Base-by-base conservation (phyloP, 2,797 vertebrate genomes). In the Nothura maculosa region DNA sequence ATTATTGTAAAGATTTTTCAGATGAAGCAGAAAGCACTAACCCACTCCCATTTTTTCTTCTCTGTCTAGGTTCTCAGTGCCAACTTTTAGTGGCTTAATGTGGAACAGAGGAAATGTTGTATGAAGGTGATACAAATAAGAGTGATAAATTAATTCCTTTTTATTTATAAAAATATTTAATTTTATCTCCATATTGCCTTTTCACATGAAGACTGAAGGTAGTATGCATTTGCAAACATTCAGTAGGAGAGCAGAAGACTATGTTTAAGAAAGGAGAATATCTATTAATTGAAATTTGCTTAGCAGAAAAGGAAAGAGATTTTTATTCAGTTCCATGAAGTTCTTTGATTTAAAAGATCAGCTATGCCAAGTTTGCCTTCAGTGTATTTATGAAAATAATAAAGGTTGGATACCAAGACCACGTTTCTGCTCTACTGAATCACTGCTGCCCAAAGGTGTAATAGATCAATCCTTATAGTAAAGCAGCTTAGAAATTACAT, bases 271-370 rank as follows among this genome's bases (percentile, higher is more conserved):
- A 92, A 89, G 28, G 14, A 83, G 87, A 81, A 27, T 4, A 75
- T 45, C 22, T 67, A 40, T n/a, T 82, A 13, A 54, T 14, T 57
- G 28, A 81, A 77, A 68, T 68, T 34, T n/a, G 10, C 19, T 73
- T 89, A 85, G 15, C 40, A 77, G 68, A 89, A 80, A 58, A n/a
- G 0, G 2, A 22, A 87, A 77, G 22, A 85, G 4, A 60, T 55
- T 87, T 92, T 94, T 66, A 72, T 69, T 79, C 60, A 12, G 30
- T 85, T 91, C 47, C 75, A 21, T 73, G 30, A 87, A 60, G 50
- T 5, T 8, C 4, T 64, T 69, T 73, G 45, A 64, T 81, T 83
- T 40, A 70, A 32, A 78, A 89, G 73, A 83, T 60, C 38, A 75
- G 3, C 38, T 85, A 17, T 47, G 19, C 12, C 18, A 64, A 8